Conservation (phyloP, 2,888 invertebrate genomes). For the Amphimallon solstitiale region DNA sequence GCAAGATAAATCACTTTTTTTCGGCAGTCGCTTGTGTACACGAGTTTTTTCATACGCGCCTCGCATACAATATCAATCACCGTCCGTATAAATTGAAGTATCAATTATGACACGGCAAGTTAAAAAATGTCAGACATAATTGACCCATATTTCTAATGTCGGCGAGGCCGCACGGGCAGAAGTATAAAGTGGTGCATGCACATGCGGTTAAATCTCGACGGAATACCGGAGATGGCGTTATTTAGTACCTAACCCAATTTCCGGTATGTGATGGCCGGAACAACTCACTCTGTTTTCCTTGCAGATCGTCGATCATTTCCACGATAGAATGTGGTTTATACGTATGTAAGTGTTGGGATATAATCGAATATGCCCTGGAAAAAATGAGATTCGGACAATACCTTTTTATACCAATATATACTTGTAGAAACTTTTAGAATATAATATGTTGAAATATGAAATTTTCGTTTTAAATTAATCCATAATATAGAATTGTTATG, state of each 20-base stretch:
- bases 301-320: slow-evolving; percentile 52
- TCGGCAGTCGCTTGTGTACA: neutral
- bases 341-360: neutral
- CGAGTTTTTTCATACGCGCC: neutral
- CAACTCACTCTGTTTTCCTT: slow-evolving; percentile 55
- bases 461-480: too few species aligned
- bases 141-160: slow-evolving; percentile 2
- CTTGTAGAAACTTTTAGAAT: too few species aligned
- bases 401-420: too few species aligned
- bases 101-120: slow-evolving; percentile 9
- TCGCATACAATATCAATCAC: slow-evolving; percentile 27
- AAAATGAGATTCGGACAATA: too few species aligned
- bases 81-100: slow-evolving; percentile 13
- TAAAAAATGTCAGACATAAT: slow-evolving; percentile 1
- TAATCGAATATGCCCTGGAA: too few species aligned
- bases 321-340: slow-evolving; percentile 27
- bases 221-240: slow-evolving; percentile 57
- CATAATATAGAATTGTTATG: too few species aligned
- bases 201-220: slow-evolving; percentile 53
- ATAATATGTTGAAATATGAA: too few species aligned
- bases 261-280: slow-evolving; percentile 58
- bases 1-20: slow-evolving; percentile 27
- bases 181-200: slow-evolving; percentile 49
- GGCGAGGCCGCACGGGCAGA: neutral
- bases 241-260: slow-evolving; percentile 61